Conservation (phyloP, 1,140 invertebrate genomes). For the Drosophila kepulauana region DNA sequence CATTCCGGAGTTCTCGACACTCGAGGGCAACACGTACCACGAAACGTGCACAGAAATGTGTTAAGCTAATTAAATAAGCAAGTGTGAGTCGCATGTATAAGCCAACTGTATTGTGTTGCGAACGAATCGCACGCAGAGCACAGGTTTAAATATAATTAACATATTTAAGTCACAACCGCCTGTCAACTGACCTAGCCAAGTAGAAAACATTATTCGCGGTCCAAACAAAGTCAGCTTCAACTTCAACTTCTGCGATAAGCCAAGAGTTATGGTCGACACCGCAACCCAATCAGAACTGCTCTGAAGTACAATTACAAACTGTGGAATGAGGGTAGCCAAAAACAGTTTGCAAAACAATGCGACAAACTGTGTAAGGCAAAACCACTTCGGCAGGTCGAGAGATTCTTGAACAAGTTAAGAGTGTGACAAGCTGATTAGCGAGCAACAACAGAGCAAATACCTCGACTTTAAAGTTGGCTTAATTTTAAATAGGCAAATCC, state of each 20-base stretch:
- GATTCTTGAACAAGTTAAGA: background rate
- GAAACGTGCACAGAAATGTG: slow-evolving; percentile 63
- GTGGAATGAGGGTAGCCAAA: background rate
- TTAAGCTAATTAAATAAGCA: slow-evolving; percentile 48
- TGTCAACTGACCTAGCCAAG: slow-evolving; percentile 17
- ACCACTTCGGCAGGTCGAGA: background rate
- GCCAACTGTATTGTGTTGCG: slow-evolving; percentile 8
- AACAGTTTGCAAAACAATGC: slow-evolving; percentile 22
- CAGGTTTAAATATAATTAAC: slow-evolving; percentile 35
- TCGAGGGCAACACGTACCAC: slow-evolving; percentile 40
- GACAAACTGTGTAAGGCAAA: background rate
- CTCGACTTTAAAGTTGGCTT: slow-evolving; percentile 17
- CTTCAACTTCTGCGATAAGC: slow-evolving; percentile 3
- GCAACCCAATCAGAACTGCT: slow-evolving; percentile 57
- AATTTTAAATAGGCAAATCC: background rate
- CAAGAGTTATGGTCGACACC: slow-evolving; percentile 3
- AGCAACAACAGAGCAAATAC: background rate
- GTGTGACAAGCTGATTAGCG: background rate
- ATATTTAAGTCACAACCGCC: slow-evolving; percentile 18
- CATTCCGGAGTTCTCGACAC: slow-evolving; percentile 38
- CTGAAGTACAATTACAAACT: slow-evolving; percentile 48
- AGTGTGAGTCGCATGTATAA: slow-evolving; percentile 16
- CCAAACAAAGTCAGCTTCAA: slow-evolving; percentile 35
- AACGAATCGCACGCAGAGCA: background rate
- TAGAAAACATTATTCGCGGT: slow-evolving; percentile 51